These are phyloP conservation scores for Clarias batrachus DNA, from an alignment of 2,113 vertebrate genomes.

Conservation along the genomic window DNA sequence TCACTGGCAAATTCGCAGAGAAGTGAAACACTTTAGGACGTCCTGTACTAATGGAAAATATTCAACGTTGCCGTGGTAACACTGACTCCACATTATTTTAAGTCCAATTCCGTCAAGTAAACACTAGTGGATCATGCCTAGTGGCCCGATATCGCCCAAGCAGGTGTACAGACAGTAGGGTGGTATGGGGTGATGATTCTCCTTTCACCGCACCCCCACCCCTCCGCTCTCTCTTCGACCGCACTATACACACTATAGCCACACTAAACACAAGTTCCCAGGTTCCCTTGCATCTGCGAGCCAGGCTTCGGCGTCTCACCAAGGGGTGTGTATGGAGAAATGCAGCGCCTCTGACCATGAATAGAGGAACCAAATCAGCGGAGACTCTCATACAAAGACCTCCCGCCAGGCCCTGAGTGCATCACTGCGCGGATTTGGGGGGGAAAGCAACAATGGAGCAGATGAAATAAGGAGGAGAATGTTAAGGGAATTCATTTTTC, in stretches of 20 bases:
- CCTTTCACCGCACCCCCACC: neutral
- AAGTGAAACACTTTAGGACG: neutral
- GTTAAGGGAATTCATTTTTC: slow-evolving; percentile 68
- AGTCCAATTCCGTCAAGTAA: slow-evolving; percentile 38
- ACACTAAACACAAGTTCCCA: slow-evolving; percentile 57
- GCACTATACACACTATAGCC: slow-evolving; percentile 61
- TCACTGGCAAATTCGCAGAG: neutral
- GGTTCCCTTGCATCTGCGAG: slow-evolving; percentile 60
- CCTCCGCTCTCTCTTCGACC: neutral
- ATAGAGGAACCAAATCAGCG: slow-evolving; percentile 75
- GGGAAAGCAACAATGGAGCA: slow-evolving; percentile 72
- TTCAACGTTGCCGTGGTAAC: neutral
- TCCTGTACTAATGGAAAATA: no score
- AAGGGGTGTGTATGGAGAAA: slow-evolving; percentile 68
- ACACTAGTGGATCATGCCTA: slow-evolving; percentile 55
- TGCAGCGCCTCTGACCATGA: slow-evolving; percentile 69
- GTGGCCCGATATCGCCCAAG: slow-evolving; percentile 67
- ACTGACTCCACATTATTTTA: neutral
- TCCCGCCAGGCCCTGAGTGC: slow-evolving; percentile 71
- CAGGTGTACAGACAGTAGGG: slow-evolving; percentile 53
- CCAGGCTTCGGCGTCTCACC: slow-evolving; percentile 45
- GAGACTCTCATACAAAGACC: slow-evolving; percentile 77
- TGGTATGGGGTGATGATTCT: neutral
- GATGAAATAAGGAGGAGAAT: slow-evolving; percentile 77
- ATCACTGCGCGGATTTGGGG: slow-evolving; percentile 75